Evolutionary conservation across 2,888 invertebrate species (phyloP), one percentile per base, ranked within the genome.

Genomic region (Lasioglossum pauxillum): DNA sequence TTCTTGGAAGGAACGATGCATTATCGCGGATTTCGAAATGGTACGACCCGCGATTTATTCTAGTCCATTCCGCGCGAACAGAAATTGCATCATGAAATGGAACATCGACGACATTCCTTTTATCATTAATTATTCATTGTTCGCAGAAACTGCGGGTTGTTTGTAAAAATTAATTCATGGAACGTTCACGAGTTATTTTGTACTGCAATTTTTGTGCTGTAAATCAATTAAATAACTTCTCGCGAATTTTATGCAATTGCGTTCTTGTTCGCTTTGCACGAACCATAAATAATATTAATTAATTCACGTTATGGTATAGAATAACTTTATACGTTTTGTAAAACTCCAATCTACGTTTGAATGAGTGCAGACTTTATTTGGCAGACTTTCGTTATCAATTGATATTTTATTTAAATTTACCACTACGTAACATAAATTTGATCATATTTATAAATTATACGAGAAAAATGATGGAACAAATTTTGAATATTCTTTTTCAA

Each of bases 11-110:
- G 57, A 31, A 69, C 49, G 67, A 78, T 78, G 72, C 72, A 77
- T 77, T 86, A 79, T 76, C 75, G 44, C 75, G 77, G 78, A 78
- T 80, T 86, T 82, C 76, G 53, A 77, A 77, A 73, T 49, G 44
- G 80, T 71, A 81, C 49, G 41, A 49, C 53, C 41, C 23, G 27
- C 73, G 67, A 85, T 85, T 85, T 84, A 77, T 77, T 77, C 84
- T 57, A 31, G 73, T 35, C 27, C 57, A 38, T n/a, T 57, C 67
- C 57, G 38, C 73, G 16, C 8, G 31, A 84, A 67, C 12, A n/a
- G 46, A 75, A 75, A 75, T 49, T 83, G 60, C 73, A 14, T 69
- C n/a, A 31, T 14, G 57, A 57, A 77, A 84, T 46, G 67, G n/a
- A 69, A 57, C 5, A 27, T 38, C 16, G 4, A 31, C n/a, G 38